These are phyloP conservation scores for Verasper variegatus DNA, from an alignment of 2,113 vertebrate genomes.

Conservation along the genomic window DNA sequence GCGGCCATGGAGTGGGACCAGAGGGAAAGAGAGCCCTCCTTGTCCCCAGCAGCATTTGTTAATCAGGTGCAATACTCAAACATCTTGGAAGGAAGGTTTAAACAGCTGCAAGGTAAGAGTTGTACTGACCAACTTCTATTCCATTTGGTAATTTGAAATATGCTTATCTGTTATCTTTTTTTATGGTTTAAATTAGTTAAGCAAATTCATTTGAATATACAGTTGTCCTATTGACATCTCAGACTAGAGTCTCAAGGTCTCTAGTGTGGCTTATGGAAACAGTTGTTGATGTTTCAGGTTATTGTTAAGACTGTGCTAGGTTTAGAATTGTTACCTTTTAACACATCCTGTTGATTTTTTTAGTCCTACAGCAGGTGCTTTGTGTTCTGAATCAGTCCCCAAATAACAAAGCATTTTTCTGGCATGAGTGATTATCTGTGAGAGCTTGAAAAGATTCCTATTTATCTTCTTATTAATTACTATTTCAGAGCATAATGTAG, in stretches of 20 bases:
- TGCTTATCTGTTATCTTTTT: background rate
- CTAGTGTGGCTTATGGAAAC: background rate
- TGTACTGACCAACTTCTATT: background rate
- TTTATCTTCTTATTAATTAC: background rate
- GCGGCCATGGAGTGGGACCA: constrained; percentile 78
- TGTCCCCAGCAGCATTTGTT: constrained; percentile 91
- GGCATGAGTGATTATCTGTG: constrained; percentile 1
- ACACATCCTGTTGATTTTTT: background rate
- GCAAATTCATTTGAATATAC: background rate
- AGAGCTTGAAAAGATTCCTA: background rate
- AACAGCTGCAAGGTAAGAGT: constrained; percentile 93
- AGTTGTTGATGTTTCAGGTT: constrained; percentile 9
- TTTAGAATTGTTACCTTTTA: background rate
- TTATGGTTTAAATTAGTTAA: background rate
- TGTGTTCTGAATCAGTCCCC: background rate
- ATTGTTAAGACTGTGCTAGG: background rate
- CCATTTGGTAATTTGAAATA: background rate
- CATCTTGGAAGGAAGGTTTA: constrained; percentile 92
- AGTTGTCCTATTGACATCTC: background rate
- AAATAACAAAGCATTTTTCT: constrained; percentile 13
- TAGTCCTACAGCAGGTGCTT: constrained; percentile 11
- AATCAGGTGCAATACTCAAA: constrained; percentile 91
- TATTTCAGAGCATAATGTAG: constrained; percentile 6
- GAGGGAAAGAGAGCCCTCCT: constrained; percentile 76
- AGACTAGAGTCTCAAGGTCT: background rate